Percentiles rank a stretch among this genome's conserved stretches.
Evolutionary conservation across 2,113 vertebrate genomes (phyloP).

Genomic region (Sebastes fasciatus): DNA sequence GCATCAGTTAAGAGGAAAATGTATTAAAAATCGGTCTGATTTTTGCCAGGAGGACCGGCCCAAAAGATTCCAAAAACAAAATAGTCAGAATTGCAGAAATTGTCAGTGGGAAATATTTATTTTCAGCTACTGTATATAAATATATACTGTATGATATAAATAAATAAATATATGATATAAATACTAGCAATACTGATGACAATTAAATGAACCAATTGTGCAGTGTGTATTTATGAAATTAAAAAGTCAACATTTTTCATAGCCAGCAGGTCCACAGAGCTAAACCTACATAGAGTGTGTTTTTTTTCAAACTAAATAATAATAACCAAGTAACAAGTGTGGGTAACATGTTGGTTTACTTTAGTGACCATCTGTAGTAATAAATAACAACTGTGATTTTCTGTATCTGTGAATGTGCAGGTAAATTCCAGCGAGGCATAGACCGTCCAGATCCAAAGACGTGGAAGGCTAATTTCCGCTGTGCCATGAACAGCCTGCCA

Average conservation of each 20-base stretch:
- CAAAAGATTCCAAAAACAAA: neutral
- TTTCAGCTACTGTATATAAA: neutral
- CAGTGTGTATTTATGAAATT: no score
- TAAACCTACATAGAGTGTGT: no score
- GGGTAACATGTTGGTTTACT: neutral
- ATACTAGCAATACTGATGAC: neutral
- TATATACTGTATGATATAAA: no score
- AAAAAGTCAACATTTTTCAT: no score
- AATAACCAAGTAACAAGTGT: neutral
- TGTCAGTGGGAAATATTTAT: neutral
- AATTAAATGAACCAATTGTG: no score
- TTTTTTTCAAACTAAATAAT: neutral
- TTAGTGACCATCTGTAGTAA: neutral
- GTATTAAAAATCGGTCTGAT: neutral
- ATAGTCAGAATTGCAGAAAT: neutral
- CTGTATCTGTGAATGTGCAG: slow-evolving; percentile 68
- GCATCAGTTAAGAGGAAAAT: neutral
- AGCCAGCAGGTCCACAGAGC: no score
- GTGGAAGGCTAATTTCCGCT: slow-evolving; percentile 99
- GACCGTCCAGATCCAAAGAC: slow-evolving; percentile 95
- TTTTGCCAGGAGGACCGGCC: neutral
- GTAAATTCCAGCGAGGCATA: slow-evolving; percentile 90
- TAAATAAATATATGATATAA: neutral
- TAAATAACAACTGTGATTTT: neutral
- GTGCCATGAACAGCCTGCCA: slow-evolving; percentile 97